Percentiles rank a stretch among this genome's conserved stretches.
Evolutionary conservation across 1,140 invertebrate genomes (phyloP).

Genomic region (Pectinophora gossypiella): DNA sequence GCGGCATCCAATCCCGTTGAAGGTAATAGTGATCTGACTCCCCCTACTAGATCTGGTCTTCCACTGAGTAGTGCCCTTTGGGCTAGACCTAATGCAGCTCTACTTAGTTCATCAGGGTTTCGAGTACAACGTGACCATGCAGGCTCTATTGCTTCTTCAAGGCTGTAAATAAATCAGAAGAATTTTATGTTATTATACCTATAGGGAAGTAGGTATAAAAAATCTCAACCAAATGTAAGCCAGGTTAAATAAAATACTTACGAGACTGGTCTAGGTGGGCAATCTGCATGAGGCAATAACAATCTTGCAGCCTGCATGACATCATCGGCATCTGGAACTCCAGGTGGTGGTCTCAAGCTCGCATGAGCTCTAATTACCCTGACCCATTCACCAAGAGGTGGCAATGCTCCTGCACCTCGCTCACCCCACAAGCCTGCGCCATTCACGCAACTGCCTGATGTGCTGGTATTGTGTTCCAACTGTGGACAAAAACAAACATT

Average conservation of each 20-base stretch:
- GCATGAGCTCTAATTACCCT: conserved; percentile 88
- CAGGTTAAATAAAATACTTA: conserved; percentile 22
- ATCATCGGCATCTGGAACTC: conserved; percentile 88
- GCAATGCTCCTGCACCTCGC: conserved; percentile 86
- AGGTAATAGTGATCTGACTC: conserved; percentile 86
- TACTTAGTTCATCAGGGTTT: conserved; percentile 39
- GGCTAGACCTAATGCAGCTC: conserved; percentile 84
- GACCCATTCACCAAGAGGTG: conserved; percentile 92
- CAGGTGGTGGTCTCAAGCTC: conserved; percentile 85
- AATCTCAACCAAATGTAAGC: too few species aligned
- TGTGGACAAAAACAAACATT: conserved; percentile 28
- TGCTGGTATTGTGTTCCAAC: conserved; percentile 76
- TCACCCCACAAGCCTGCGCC: conserved; percentile 84
- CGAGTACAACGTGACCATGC: conserved; percentile 49
- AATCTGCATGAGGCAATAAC: conserved; percentile 91
- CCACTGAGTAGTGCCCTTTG: conserved; percentile 88
- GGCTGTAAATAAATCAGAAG: conserved; percentile 23
- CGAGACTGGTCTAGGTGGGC: conserved; percentile 84
- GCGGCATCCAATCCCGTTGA: conserved; percentile 84
- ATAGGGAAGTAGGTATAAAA: too few species aligned
- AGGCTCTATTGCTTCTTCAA: conserved; percentile 60
- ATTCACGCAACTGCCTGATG: conserved; percentile 40
- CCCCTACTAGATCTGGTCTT: conserved; percentile 84
- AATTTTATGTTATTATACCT: neutral
- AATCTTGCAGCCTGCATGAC: conserved; percentile 91